Evolutionary conservation across 2,888 invertebrate species (phyloP), one percentile per base, ranked within the genome.

Genomic region (Caenorhabditis virilis): DNA sequence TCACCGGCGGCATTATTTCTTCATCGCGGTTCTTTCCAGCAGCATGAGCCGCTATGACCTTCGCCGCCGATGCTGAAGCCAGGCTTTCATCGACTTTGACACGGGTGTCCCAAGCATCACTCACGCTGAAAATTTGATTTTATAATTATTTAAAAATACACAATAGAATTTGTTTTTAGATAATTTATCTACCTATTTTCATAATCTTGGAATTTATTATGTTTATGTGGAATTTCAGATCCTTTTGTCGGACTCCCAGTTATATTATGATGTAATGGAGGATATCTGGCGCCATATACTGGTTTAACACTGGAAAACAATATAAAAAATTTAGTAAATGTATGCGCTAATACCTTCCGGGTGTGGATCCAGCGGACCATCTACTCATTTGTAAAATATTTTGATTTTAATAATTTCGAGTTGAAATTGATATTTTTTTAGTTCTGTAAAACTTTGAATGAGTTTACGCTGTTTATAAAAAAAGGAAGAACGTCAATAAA

Each of bases 211-310:
- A 81, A 80, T 50, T 77, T 74, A 56, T 51, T 75, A 59, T 22
- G 61, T 57, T 72, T 74, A 55, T 38, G 57, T 33, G 35, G 62
- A 43, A 52, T 38, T 6, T 68, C 65, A 26, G 49, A 53, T 49
- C n/a, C n/a, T n/a, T 65, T 67, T 16, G 67, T 62, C 45, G 70
- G 61, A 49, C 63, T 70, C 20, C 66, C 67, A 26, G 45, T 36
- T n/a, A 46, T 26, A 15, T 50, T 58, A 27, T 71, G 57, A 18
- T 72, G 69, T n/a, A 77, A 65, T 11, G 81, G 79, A 23, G 82
- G 82, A 56, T 81, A 81, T 43, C 76, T 75, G n/a, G 82, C 82
- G n/a, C 82, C 82, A 59, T 79, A 79, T 13, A 82, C 76, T 11
- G 81, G 82, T 52, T 74, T 72, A 22, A 82, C 79, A 57, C 82